Evolutionary conservation across 2,113 vertebrate genomes (phyloP).

Genomic region (Puffinus mauretanicus): DNA sequence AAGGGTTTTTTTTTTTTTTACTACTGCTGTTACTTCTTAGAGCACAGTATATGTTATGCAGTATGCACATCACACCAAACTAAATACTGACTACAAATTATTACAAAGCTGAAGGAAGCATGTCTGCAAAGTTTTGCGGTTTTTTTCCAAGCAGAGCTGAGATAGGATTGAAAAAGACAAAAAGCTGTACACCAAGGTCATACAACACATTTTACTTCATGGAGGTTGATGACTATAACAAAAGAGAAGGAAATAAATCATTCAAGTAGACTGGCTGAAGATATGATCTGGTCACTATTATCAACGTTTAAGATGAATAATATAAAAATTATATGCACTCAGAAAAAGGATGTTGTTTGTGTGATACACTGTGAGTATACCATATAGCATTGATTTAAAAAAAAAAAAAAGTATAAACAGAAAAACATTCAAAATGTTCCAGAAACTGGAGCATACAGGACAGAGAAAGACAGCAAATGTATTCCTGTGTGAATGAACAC

Average conservation of each 20-base stretch:
- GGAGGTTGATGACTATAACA: not conserved
- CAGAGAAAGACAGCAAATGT: not conserved
- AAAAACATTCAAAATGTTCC: not conserved
- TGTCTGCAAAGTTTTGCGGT: not conserved
- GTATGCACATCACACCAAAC: not conserved
- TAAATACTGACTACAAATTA: not conserved
- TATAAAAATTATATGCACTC: not conserved
- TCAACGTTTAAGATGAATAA: not conserved
- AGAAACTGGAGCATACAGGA: not conserved
- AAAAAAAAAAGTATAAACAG: not conserved
- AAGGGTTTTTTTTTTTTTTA: not conserved
- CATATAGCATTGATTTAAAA: accelerated
- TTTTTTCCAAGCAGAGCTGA: not conserved
- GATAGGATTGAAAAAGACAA: not conserved
- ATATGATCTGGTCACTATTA: not conserved
- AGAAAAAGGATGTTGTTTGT: not conserved
- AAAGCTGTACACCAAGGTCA: not conserved
- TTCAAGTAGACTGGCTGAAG: not conserved
- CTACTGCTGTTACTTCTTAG: not conserved
- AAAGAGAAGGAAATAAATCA: not conserved
- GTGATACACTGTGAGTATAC: not conserved
- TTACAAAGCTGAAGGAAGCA: not conserved
- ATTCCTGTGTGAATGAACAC: not conserved
- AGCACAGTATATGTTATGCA: not conserved
- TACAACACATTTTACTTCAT: not conserved